These are phyloP conservation scores for Cliona cf. orientalis DNA, from an alignment of 37 sponge, comb jelly and placozoan species.

Conservation along the genomic window DNA sequence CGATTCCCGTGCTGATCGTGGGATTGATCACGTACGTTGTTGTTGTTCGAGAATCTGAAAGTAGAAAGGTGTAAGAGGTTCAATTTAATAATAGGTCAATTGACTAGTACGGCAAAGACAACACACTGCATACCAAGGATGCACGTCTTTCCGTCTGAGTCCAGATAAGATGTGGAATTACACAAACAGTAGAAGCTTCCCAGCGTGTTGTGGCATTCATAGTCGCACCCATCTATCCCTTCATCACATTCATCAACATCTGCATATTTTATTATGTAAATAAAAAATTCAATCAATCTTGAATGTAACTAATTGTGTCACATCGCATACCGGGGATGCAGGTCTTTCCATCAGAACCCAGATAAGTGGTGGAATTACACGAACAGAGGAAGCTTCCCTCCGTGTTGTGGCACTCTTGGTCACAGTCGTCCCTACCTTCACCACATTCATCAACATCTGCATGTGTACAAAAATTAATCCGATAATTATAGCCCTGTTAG, in stretches of 20 bases:
- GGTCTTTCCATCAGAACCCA: neutral
- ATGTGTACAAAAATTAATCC: neutral
- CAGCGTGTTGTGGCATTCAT: slow-evolving; percentile 22
- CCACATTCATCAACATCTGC: slow-evolving; percentile 56
- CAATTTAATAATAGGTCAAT: too few species aligned
- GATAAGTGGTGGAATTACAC: neutral
- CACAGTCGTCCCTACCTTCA: slow-evolving; percentile 20
- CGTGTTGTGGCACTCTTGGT: slow-evolving; percentile 32
- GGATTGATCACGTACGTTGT: too few species aligned
- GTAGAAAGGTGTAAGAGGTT: too few species aligned
- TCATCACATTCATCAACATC: slow-evolving; percentile 41
- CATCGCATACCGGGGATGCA: neutral
- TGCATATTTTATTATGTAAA: neutral
- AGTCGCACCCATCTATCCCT: slow-evolving; percentile 16
- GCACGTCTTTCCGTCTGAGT: neutral
- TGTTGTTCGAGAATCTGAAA: too few species aligned
- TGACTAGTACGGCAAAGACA: too few species aligned
- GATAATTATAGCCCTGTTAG: too few species aligned
- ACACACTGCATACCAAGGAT: too few species aligned
- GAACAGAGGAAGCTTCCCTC: neutral
- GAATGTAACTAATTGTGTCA: neutral
- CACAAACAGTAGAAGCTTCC: slow-evolving; percentile 27
- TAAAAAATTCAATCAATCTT: neutral
- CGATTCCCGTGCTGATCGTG: too few species aligned
- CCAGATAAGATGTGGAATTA: neutral